Evolutionary conservation across 2,888 invertebrate genomes (phyloP), one percentile per base, ranked within the genome.

Genomic region (Abrostola triplasia): DNA sequence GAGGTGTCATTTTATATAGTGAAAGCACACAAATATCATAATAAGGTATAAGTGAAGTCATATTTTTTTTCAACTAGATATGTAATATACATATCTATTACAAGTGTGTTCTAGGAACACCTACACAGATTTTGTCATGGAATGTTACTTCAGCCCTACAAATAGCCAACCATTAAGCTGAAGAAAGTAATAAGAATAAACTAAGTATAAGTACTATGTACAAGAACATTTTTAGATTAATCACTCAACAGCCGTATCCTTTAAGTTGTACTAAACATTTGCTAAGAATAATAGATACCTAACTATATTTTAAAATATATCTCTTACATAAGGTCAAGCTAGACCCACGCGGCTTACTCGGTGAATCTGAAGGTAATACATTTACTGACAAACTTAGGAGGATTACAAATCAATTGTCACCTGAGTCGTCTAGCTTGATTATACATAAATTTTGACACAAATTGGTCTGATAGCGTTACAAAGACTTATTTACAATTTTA

Each of bases 401-500:
- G 1, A 24, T 24, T 24, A 24, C 24, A 24, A 24, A 24, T 24
- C 1, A 24, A 24, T 24, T 24, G 24, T 24, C n/a, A n/a, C n/a
- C n/a, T n/a, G n/a, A n/a, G 24, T 24, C 4, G 24, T 24, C 24
- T 24, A 24, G 24, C 24, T 24, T 24, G 4, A 24, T n/a, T n/a
- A n/a, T n/a, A 24, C 24, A 24, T 1, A 2, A 24, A 24, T 24
- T 24, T 24, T 24, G 24, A 24, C 1, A 24, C 24, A 24, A 24
- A 24, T 4, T 24, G 4, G 24, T 24, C 24, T 24, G 24, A 24
- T 24, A 24, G 24, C 24, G 44, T 10, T 36, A n/a, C 11, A 44
- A 57, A 55, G 50, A 57, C 53, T 60, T 38, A 44, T 5, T n/a
- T n/a, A n/a, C 53, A 50, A 48, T 73, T 59, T 74, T 71, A 65